Evolutionary conservation across 2,797 vertebrate species (phyloP).

Genomic region (Loriculus beryllinus): DNA sequence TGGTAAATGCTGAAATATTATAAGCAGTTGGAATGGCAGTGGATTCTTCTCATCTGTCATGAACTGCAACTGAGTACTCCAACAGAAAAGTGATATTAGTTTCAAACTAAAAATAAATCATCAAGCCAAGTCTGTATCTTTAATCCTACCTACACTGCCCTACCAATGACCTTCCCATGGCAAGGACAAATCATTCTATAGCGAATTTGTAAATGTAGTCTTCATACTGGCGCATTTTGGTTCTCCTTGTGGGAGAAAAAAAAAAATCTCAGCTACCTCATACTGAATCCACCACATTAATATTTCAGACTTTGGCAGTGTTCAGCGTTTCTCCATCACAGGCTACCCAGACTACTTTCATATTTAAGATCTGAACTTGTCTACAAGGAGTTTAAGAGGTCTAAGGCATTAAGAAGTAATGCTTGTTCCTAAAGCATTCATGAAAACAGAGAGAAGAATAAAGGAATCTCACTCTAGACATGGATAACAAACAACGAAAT

Average conservation of each 20-base stretch:
- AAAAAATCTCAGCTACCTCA: neutral
- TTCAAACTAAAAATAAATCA: constrained; percentile 61
- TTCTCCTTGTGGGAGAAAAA: neutral
- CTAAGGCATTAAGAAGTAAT: neutral
- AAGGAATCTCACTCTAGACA: neutral
- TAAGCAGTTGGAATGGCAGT: constrained; percentile 50
- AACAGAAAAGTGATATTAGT: constrained; percentile 41
- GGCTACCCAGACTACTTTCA: neutral
- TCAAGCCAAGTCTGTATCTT: neutral
- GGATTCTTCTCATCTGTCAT: constrained; percentile 58
- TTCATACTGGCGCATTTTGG: constrained; percentile 17
- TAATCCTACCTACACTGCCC: constrained; percentile 20
- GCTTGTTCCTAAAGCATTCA: neutral
- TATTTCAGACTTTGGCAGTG: neutral
- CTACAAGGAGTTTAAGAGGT: neutral
- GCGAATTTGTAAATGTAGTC: neutral
- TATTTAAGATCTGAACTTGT: neutral
- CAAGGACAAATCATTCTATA: neutral
- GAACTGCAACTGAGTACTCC: constrained; percentile 6
- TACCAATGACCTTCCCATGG: neutral
- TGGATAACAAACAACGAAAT: neutral
- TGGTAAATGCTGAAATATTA: constrained; percentile 51
- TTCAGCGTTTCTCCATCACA: neutral
- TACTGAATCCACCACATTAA: neutral
- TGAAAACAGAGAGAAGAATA: neutral